phyloP scores from a whole-genome alignment of 1,140 invertebrate genomes.

The Ylistrum balloti region DNA sequence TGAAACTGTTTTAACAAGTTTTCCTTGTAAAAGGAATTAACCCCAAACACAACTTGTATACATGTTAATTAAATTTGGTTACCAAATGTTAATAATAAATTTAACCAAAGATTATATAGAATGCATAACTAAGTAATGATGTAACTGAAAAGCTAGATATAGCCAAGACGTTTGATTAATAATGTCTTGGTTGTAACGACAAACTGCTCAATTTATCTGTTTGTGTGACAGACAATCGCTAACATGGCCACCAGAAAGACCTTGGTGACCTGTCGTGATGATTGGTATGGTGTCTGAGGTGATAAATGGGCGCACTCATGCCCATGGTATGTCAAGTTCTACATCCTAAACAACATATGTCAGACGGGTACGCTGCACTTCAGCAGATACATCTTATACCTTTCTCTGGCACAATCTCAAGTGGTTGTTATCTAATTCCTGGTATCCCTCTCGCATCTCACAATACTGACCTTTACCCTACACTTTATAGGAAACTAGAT shows the following conservation, averaged over 20 bases:
- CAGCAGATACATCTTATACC: not conserved
- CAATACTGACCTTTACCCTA: not conserved
- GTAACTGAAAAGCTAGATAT: not conserved
- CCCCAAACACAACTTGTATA: no score
- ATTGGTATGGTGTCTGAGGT: not conserved
- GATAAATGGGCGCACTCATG: slow-evolving; percentile 2
- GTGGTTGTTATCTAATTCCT: not conserved
- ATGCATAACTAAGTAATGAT: not conserved
- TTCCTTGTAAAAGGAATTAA: no score
- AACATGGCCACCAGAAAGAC: not conserved
- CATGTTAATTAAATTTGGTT: no score
- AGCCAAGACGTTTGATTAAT: not conserved
- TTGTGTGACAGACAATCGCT: not conserved
- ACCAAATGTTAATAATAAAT: no score
- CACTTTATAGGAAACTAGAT: not conserved
- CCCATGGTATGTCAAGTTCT: slow-evolving; percentile 15
- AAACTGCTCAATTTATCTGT: slow-evolving; percentile 11
- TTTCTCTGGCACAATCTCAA: not conserved
- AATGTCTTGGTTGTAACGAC: not conserved
- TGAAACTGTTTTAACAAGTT: no score
- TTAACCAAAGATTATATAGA: not conserved
- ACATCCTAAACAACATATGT: slow-evolving; percentile 25
- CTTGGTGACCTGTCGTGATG: not conserved
- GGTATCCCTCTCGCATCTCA: no score
- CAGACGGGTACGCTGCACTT: not conserved